A percentile compares a stretch with the other conserved stretches of the same genome.
Evolutionary conservation across 2,113 vertebrate genomes (phyloP).

Genomic region (Nanorana parkeri): DNA sequence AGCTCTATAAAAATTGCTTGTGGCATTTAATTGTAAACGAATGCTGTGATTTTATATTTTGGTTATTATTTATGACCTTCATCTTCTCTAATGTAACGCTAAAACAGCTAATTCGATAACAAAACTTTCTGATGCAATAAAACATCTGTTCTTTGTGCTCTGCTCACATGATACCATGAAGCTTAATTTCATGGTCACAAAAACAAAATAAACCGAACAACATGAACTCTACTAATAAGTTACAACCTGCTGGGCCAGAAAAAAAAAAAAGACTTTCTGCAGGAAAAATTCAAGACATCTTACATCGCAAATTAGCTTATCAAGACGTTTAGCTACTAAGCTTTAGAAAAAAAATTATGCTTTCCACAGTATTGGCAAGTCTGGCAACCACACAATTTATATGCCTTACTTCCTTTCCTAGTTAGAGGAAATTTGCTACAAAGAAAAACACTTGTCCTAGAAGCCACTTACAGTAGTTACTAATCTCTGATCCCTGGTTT

Average conservation of each 20-base stretch:
- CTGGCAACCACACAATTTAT: too few species aligned
- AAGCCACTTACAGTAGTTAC: too few species aligned
- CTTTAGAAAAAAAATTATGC: too few species aligned
- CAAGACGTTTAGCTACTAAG: too few species aligned
- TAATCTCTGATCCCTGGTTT: too few species aligned
- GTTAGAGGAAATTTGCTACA: too few species aligned
- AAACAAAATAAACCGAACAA: constrained; percentile 37
- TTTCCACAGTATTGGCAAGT: too few species aligned
- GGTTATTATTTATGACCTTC: constrained; percentile 38
- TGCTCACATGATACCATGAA: constrained; percentile 26
- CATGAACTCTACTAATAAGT: constrained; percentile 35
- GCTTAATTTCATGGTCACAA: constrained; percentile 30
- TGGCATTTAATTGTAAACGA: constrained; percentile 42
- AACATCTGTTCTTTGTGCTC: constrained; percentile 37
- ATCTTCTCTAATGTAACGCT: constrained; percentile 16
- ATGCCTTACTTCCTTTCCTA: too few species aligned
- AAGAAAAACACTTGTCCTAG: too few species aligned
- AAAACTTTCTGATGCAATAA: constrained; percentile 41
- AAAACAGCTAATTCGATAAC: constrained; percentile 32
- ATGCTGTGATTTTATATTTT: constrained; percentile 13
- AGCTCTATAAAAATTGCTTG: constrained; percentile 28
- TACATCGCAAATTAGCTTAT: background rate
- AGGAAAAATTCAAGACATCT: background rate
- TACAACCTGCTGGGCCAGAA: constrained; percentile 14
- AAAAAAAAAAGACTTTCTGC: constrained; percentile 6